A percentile compares a stretch with the other conserved stretches of the same genome.
phyloP scores from a whole-genome alignment of 2,888 invertebrate genomes.

The Caenorhabditis macrosperma region DNA sequence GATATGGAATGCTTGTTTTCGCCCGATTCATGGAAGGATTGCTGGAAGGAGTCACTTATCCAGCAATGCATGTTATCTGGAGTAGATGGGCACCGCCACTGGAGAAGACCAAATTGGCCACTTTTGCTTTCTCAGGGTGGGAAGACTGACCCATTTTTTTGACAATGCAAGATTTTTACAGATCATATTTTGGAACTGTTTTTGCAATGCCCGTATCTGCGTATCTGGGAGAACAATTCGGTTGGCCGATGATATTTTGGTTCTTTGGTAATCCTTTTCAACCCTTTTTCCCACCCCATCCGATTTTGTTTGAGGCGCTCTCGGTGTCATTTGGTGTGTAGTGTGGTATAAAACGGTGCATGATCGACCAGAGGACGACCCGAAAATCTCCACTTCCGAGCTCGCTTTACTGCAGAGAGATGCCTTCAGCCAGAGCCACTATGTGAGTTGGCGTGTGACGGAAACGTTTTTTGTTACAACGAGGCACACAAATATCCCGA shows the following conservation, averaged over 20 bases:
- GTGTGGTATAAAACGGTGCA: slow-evolving; percentile 81
- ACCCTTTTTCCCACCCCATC: not conserved
- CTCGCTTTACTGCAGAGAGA: slow-evolving; percentile 81
- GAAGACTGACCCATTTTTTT: not conserved
- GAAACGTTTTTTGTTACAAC: slow-evolving; percentile 40
- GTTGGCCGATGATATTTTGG: slow-evolving; percentile 85
- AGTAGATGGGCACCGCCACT: slow-evolving; percentile 75
- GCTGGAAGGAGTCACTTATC: slow-evolving; percentile 76
- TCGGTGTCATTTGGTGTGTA: slow-evolving; percentile 71
- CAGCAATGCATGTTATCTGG: slow-evolving; percentile 78
- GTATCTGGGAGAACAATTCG: slow-evolving; percentile 79
- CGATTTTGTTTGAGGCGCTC: slow-evolving; percentile 59
- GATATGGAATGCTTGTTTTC: slow-evolving; percentile 62
- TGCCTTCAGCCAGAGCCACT: slow-evolving; percentile 68
- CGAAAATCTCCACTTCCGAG: slow-evolving; percentile 81
- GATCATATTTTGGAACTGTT: slow-evolving; percentile 78
- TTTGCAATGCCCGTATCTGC: slow-evolving; percentile 75
- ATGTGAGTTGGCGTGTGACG: slow-evolving; percentile 63
- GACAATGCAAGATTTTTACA: too few relatives aligned
- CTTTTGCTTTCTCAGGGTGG: slow-evolving; percentile 79
- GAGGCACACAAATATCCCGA: slow-evolving; percentile 16
- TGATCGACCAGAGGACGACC: slow-evolving; percentile 81
- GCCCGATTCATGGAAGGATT: slow-evolving; percentile 72
- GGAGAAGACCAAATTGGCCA: slow-evolving; percentile 76
- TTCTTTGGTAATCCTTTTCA: slow-evolving; percentile 82